Evolutionary conservation across 2,113 vertebrate genomes (phyloP).

Genomic region (Mormyrus lacerda): DNA sequence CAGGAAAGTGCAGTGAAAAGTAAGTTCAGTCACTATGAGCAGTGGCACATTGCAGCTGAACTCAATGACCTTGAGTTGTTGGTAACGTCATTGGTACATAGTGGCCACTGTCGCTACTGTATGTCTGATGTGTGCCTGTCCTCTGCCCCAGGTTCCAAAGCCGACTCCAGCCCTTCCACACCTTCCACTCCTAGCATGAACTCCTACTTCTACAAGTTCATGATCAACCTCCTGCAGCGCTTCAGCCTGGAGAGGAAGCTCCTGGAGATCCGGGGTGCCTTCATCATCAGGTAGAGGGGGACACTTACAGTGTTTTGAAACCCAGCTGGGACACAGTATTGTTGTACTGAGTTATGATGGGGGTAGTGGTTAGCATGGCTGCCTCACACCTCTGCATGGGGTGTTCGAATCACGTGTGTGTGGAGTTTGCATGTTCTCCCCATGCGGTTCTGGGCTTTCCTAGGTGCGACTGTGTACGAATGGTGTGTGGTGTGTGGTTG

Average conservation of each 20-base stretch:
- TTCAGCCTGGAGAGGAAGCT: slow-evolving; percentile 91
- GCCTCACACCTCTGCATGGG: neutral
- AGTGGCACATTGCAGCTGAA: neutral
- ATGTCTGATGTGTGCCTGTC: neutral
- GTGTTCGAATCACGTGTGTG: neutral
- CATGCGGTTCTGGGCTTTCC: neutral
- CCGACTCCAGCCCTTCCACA: slow-evolving; percentile 83
- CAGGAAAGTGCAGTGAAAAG: neutral
- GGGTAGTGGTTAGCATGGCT: neutral
- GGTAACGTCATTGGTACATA: neutral
- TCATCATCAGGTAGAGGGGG: slow-evolving; percentile 79
- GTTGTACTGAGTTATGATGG: neutral
- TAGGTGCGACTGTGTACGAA: neutral
- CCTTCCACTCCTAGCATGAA: slow-evolving; percentile 98
- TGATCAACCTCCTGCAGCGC: slow-evolving; percentile 92
- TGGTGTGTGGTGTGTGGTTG: neutral
- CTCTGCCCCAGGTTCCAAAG: slow-evolving; percentile 56
- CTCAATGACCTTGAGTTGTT: neutral
- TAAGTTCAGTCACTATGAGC: neutral
- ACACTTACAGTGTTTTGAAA: neutral
- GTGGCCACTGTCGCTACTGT: neutral
- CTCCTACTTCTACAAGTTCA: slow-evolving; percentile 98
- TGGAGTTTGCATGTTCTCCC: neutral
- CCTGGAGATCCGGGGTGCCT: slow-evolving; percentile 82
- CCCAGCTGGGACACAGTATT: neutral